Conservation (phyloP, 2,888 invertebrate genomes). For the Torymus aiolomorphi region DNA sequence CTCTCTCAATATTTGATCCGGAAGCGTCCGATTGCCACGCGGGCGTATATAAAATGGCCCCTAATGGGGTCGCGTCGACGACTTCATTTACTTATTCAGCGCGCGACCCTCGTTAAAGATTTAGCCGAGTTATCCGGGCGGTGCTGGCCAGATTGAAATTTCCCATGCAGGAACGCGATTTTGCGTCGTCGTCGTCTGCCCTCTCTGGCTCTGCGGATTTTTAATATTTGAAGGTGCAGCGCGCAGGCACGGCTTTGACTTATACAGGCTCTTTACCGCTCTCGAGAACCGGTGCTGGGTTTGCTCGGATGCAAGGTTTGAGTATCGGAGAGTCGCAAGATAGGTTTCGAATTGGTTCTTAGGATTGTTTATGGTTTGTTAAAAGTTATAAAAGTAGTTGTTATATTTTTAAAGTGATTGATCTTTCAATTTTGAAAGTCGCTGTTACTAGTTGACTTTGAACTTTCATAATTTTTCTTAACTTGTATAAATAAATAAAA, state of each 20-base stretch:
- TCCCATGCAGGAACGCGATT: slow-evolving; percentile 66
- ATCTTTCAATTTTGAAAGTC: too few relatives aligned
- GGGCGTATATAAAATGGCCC: slow-evolving; percentile 52
- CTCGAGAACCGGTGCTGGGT: neutral
- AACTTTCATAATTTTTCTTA: too few relatives aligned
- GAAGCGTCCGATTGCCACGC: slow-evolving; percentile 23
- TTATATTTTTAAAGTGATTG: too few relatives aligned
- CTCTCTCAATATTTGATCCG: slow-evolving; percentile 48
- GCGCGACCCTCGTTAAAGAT: slow-evolving; percentile 73
- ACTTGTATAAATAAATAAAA: too few relatives aligned
- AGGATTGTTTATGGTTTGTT: too few relatives aligned
- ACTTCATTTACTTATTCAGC: slow-evolving; percentile 73
- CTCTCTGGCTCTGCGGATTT: slow-evolving; percentile 61
- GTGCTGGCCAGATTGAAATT: slow-evolving; percentile 72
- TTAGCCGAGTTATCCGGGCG: slow-evolving; percentile 72
- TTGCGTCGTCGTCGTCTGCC: neutral
- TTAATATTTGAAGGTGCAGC: slow-evolving; percentile 61
- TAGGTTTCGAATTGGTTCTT: too few relatives aligned
- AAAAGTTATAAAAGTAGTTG: too few relatives aligned
- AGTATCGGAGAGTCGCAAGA: too few relatives aligned
- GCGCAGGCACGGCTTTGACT: slow-evolving; percentile 37
- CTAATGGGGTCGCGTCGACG: slow-evolving; percentile 70
- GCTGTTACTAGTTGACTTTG: too few relatives aligned
- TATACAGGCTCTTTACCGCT: slow-evolving; percentile 33
- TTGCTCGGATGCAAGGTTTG: neutral